A percentile compares a stretch with the other conserved stretches of the same genome.
phyloP scores from a whole-genome alignment of 2,888 invertebrate species.

The Loripinus fragilis region DNA sequence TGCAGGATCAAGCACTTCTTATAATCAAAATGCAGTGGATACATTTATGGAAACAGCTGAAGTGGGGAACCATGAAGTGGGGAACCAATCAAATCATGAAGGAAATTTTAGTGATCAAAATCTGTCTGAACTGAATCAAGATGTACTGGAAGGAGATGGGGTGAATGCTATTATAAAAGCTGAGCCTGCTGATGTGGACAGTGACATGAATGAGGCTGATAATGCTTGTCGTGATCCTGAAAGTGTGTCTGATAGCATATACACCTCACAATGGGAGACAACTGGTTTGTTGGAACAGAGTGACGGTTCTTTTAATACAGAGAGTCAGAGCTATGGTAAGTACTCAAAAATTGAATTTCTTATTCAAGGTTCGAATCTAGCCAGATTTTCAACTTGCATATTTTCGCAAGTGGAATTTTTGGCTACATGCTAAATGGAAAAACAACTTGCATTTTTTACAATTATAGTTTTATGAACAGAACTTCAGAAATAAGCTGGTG shows the following conservation, averaged over 20 bases:
- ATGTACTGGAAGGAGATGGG: neutral
- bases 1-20: neutral
- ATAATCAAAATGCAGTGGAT: neutral
- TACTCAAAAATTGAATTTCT: neutral
- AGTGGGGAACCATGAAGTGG: neutral
- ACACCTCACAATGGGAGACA: neutral
- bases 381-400: too few relatives aligned
- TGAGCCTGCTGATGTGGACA: neutral
- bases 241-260: neutral
- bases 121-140: too few relatives aligned
- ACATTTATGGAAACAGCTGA: neutral
- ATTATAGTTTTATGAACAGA: too few relatives aligned
- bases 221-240: neutral
- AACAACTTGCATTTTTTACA: too few relatives aligned
- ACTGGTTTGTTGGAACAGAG: neutral
- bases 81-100: neutral
- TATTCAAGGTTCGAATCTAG: neutral
- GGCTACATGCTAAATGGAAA: too few relatives aligned
- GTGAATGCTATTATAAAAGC: neutral
- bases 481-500: neutral
- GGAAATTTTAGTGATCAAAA: neutral
- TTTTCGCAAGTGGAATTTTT: too few relatives aligned
- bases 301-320: neutral
- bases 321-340: neutral
- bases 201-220: neutral